Percentiles rank a stretch among this genome's conserved stretches.
Conservation (phyloP, 2,113 vertebrate genomes). For the Centropristis striata region DNA sequence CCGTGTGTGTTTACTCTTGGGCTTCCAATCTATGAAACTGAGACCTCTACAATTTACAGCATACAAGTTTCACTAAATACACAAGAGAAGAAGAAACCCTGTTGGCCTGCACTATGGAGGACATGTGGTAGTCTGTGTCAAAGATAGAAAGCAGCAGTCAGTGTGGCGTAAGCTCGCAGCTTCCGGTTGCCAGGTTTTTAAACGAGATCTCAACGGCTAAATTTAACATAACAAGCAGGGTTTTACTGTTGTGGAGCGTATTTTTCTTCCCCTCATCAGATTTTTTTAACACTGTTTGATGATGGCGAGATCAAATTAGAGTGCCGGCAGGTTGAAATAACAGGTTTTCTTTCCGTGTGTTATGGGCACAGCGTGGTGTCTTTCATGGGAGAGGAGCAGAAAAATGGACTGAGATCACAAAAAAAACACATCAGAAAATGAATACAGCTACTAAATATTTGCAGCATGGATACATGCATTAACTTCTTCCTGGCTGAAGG, state of each 20-base stretch:
- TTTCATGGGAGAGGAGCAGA: slow-evolving; percentile 39
- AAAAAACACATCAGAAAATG: slow-evolving; percentile 27
- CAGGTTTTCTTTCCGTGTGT: slow-evolving; percentile 23
- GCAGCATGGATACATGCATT: slow-evolving; percentile 1
- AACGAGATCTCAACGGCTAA: slow-evolving; percentile 1
- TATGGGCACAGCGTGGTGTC: slow-evolving; percentile 36
- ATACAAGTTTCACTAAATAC: background rate
- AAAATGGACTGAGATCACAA: slow-evolving; percentile 23
- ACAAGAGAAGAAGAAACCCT: background rate
- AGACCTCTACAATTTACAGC: too few species aligned
- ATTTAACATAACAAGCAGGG: background rate
- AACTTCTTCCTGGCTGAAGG: slow-evolving; percentile 20
- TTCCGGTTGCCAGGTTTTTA: background rate
- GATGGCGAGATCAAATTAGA: slow-evolving; percentile 33
- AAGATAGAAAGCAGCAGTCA: background rate
- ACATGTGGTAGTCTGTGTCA: background rate
- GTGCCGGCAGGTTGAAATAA: slow-evolving; percentile 47
- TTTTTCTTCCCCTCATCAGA: background rate
- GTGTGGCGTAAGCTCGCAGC: background rate
- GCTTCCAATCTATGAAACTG: too few species aligned
- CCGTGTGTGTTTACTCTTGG: too few species aligned
- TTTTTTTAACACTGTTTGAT: slow-evolving; percentile 25
- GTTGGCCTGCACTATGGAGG: background rate
- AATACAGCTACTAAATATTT: background rate
- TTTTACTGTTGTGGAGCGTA: background rate